Evolutionary conservation across 2,113 vertebrate genomes (phyloP), one percentile per base, ranked within the genome.

Genomic region (Phalacrocorax aristotelis): DNA sequence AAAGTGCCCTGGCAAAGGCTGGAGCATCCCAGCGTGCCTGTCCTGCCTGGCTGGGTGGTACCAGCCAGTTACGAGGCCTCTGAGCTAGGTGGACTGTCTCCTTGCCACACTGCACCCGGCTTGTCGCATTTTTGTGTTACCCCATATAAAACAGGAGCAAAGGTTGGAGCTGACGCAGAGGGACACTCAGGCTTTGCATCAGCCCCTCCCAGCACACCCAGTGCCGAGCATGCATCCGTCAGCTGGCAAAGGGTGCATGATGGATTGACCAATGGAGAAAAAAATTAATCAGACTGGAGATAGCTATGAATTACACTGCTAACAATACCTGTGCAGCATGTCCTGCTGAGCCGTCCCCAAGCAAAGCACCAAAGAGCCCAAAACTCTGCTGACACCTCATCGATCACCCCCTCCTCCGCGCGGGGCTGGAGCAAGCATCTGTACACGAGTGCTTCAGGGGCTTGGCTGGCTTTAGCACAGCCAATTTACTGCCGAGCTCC

Each of bases 261-360:
- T 20, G 46, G 58, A 93, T 77, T 81, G 93, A 93, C 95, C 85
- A 52, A 8, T 0, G 38, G 87, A 66, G 79, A 64, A 40, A 78
- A 82, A 88, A 93, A 83, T 80, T 86, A 74, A 90, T 83, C 62
- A 60, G 71, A 30, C 79, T 89, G 85, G 26, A 96, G 93, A 79
- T 42, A 75, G 83, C 82, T 18, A 46, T 85, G 93, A 96, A 95
- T 95, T 94, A 80, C 3, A 0, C 1, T 2, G 71, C 79, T 97
- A 92, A 96, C 96, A 96, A 95, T 96, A 93, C 76, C 90, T 80
- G 88, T 81, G 90, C 21, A 2, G 71, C 26, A 29, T 80, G 82
- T 94, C 90, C 83, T 71, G 66, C 74, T 1, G 13, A 87, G 91
- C 49, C 1, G 2, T 71, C 81, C 92, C 90, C 10, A 29, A 94